Percentiles rank a stretch among this genome's conserved stretches.
Evolutionary conservation across 2,113 vertebrate genomes (phyloP).

Genomic region (Chlorodrepanis virens): DNA sequence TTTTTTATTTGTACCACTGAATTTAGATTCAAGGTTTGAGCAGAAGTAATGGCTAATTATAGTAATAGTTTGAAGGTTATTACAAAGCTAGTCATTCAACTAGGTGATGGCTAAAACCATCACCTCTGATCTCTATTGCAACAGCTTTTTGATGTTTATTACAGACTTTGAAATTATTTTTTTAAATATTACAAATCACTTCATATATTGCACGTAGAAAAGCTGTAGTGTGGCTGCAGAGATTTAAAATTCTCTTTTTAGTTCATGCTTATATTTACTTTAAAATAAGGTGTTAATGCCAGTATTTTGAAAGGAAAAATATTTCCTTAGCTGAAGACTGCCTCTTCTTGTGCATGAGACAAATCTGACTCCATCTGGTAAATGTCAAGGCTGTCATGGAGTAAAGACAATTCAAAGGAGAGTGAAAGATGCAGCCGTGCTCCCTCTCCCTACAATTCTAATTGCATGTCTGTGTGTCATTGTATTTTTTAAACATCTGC

Average conservation of each 20-base stretch:
- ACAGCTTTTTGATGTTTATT: neutral
- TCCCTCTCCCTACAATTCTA: neutral
- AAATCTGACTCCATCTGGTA: conserved; percentile 50
- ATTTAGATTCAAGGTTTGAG: neutral
- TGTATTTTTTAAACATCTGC: neutral
- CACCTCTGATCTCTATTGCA: neutral
- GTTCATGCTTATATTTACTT: conserved; percentile 22
- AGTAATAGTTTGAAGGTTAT: neutral
- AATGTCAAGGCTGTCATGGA: conserved; percentile 30
- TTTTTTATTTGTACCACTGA: neutral
- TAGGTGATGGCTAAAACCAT: neutral
- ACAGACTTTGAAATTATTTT: neutral
- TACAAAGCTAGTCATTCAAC: neutral
- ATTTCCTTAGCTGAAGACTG: conserved; percentile 31
- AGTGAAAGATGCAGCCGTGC: neutral
- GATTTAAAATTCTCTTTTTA: neutral
- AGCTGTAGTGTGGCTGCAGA: neutral
- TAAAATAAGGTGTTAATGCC: conserved; percentile 41
- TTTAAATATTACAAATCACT: neutral
- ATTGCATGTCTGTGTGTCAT: neutral
- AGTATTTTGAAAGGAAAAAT: conserved; percentile 53
- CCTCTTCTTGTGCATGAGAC: conserved; percentile 8
- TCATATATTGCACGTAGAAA: neutral
- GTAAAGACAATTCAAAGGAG: conserved; percentile 29
- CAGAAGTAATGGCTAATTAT: neutral